phyloP scores from a whole-genome alignment of 2,113 vertebrate genomes.

The Athene noctua region DNA sequence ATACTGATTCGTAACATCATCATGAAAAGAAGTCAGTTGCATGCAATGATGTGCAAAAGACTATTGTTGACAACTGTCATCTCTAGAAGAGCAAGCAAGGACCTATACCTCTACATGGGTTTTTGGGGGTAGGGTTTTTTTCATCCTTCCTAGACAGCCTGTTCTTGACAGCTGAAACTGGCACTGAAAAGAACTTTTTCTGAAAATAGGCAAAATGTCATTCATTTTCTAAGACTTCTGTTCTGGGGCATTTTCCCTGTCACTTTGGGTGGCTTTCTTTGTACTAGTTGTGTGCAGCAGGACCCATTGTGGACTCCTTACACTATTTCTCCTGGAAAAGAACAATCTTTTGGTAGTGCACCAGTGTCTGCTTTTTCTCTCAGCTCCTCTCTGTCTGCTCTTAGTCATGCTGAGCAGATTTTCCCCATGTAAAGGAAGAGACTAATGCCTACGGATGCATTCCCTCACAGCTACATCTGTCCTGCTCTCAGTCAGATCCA shows the following conservation, averaged over 20 bases:
- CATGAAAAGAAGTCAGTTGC: not conserved
- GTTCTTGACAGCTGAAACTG: not conserved
- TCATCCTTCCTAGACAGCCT: not conserved
- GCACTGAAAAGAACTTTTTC: not conserved
- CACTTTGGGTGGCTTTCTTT: not conserved
- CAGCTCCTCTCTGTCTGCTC: not conserved
- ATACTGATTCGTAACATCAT: not conserved
- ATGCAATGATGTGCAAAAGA: not conserved
- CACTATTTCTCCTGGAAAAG: not conserved
- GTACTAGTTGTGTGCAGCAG: not conserved
- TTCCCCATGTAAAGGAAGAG: not conserved
- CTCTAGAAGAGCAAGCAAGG: not conserved
- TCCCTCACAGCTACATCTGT: not conserved
- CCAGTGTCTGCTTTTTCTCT: not conserved
- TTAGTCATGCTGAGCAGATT: not conserved
- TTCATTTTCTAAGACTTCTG: not conserved
- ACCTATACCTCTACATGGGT: rapidly evolving
- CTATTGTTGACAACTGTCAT: not conserved
- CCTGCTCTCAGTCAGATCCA: not conserved
- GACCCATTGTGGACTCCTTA: not conserved
- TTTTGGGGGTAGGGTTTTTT: not conserved
- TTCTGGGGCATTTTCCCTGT: not conserved
- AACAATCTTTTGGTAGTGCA: not conserved
- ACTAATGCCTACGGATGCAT: not conserved
- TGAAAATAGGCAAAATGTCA: not conserved